phyloP scores from a whole-genome alignment of 1,140 invertebrate genomes.

The Protaetia brevitarsis region DNA sequence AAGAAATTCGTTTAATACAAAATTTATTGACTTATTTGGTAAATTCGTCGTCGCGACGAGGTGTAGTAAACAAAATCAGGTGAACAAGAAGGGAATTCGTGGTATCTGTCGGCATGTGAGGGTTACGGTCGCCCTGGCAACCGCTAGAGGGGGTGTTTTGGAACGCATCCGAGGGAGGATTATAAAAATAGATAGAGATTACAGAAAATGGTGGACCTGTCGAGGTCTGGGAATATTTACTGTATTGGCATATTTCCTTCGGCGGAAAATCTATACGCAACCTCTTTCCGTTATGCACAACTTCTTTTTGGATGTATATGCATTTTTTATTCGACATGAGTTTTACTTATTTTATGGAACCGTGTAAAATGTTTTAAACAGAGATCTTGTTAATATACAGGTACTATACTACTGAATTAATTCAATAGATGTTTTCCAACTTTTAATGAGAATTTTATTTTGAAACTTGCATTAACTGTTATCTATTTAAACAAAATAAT shows the following conservation, averaged over 20 bases:
- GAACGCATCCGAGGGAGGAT: constrained; percentile 39
- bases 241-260: background rate
- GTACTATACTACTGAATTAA: no score
- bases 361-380: no score
- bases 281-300: no score
- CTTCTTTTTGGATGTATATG: no score
- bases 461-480: no score
- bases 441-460: no score
- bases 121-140: constrained; percentile 38
- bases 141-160: constrained; percentile 36
- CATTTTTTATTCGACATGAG: no score
- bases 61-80: constrained; percentile 18
- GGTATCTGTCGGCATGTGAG: constrained; percentile 38
- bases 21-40: constrained; percentile 4
- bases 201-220: constrained; percentile 42
- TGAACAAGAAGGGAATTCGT: constrained; percentile 24
- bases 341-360: no score
- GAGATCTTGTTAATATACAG: no score
- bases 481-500: no score
- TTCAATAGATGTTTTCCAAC: no score
- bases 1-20: background rate
- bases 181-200: constrained; percentile 45
- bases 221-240: constrained; percentile 12
- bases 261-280: no score
- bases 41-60: background rate